Evolutionary conservation across 2,797 vertebrate species (phyloP).

Genomic region (Kryptolebias ocellatus): DNA sequence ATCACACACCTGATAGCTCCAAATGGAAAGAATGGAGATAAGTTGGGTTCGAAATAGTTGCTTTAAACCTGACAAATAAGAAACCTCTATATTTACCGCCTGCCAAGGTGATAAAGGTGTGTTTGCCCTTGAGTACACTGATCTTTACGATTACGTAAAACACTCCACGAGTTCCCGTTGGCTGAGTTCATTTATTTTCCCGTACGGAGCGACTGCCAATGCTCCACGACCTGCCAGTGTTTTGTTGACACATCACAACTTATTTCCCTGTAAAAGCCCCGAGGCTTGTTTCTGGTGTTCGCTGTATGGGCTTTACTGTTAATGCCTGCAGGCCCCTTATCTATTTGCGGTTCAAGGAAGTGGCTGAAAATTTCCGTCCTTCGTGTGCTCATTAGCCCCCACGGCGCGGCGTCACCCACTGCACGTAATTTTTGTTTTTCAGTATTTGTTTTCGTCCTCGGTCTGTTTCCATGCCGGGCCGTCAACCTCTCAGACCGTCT

Average conservation of each 20-base stretch:
- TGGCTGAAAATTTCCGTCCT: slow-evolving; percentile 7
- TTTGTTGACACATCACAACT: slow-evolving; percentile 43
- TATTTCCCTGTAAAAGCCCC: slow-evolving; percentile 26
- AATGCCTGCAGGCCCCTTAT: slow-evolving; percentile 16
- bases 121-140: slow-evolving; percentile 22
- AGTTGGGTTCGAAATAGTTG: not conserved
- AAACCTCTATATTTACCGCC: slow-evolving; percentile 15
- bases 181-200: slow-evolving; percentile 7
- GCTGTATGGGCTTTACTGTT: slow-evolving; percentile 9
- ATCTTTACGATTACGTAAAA: slow-evolving; percentile 19
- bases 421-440: not conserved
- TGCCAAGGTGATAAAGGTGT: slow-evolving; percentile 2
- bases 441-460: not conserved
- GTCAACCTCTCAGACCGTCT: slow-evolving; percentile 9
- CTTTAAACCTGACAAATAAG: slow-evolving; percentile 16
- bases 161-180: slow-evolving; percentile 18
- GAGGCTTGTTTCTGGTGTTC: slow-evolving; percentile 7
- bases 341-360: slow-evolving; percentile 17
- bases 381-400: slow-evolving; percentile 5
- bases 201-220: slow-evolving; percentile 8
- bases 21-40: slow-evolving; percentile 11
- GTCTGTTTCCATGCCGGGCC: not conserved
- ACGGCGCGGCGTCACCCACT: slow-evolving; percentile 17
- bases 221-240: slow-evolving; percentile 11
- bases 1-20: slow-evolving; percentile 24